These are phyloP conservation scores for Pemphigus obesinymphae DNA, from an alignment of 1,140 invertebrate species.

Conservation along the genomic window DNA sequence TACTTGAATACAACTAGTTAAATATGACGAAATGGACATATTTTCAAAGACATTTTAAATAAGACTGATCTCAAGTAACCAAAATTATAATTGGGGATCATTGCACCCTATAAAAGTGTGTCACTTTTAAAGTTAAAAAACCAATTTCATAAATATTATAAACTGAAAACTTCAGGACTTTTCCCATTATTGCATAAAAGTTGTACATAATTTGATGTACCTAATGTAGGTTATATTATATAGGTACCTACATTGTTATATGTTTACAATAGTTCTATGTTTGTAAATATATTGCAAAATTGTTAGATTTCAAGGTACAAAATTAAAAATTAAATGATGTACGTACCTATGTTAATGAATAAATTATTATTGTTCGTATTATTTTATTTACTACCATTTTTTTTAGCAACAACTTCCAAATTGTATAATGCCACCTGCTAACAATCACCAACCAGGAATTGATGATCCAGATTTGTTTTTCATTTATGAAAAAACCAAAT, in stretches of 20 bases:
- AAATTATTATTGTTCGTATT: background rate
- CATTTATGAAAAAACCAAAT: slow-evolving; percentile 33
- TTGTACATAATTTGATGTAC: too few relatives aligned
- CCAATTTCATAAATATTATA: too few relatives aligned
- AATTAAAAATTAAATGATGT: background rate
- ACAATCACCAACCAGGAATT: slow-evolving; percentile 24
- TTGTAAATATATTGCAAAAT: background rate
- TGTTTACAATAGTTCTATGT: background rate
- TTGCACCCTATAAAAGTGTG: too few relatives aligned
- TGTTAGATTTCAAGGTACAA: background rate
- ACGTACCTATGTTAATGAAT: background rate
- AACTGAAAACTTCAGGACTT: too few relatives aligned
- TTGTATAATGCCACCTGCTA: slow-evolving; percentile 21
- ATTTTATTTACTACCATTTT: background rate
- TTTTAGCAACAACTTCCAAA: slow-evolving; percentile 26
- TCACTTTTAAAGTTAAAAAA: too few relatives aligned
- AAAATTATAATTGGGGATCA: too few relatives aligned
- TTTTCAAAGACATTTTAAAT: too few relatives aligned
- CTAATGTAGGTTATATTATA: too few relatives aligned
- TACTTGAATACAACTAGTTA: too few relatives aligned
- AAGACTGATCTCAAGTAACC: too few relatives aligned
- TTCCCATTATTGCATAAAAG: too few relatives aligned
- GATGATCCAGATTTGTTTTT: slow-evolving; percentile 27
- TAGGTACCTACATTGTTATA: background rate
- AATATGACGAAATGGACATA: too few relatives aligned